These are phyloP conservation scores for Rissa tridactyla DNA, from an alignment of 2,113 vertebrate genomes.

Conservation along the genomic window DNA sequence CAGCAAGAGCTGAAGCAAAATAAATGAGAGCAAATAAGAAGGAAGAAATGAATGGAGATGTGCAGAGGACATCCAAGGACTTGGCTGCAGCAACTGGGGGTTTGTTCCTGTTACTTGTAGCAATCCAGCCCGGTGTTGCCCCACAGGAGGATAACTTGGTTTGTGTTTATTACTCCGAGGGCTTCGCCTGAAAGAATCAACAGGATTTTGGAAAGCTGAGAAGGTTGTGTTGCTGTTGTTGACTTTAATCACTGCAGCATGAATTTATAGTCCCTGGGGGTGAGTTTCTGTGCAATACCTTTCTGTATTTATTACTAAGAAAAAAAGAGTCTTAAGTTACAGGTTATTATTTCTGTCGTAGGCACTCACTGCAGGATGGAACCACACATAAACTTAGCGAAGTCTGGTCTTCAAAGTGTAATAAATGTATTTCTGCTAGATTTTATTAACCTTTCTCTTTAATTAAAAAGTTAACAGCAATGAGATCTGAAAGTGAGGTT, in stretches of 20 bases:
- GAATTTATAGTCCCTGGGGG: background rate
- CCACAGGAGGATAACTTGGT: background rate
- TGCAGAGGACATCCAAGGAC: background rate
- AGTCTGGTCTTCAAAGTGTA: background rate
- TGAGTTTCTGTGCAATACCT: background rate
- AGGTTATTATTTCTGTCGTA: conserved; percentile 26
- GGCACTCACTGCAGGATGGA: background rate
- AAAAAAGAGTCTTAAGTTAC: background rate
- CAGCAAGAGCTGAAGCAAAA: background rate
- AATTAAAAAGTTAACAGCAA: background rate
- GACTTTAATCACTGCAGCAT: background rate
- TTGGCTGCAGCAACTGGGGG: background rate
- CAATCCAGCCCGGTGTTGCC: background rate
- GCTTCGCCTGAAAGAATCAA: background rate
- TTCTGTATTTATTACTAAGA: background rate
- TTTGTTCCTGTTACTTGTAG: background rate
- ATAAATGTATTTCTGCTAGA: background rate
- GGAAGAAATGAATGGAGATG: background rate
- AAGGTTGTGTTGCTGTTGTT: background rate
- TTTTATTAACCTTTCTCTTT: conserved; percentile 1
- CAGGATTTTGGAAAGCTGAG: background rate
- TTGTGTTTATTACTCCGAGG: background rate
- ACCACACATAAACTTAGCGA: background rate
- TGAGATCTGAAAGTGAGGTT: background rate
- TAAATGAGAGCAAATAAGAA: background rate